Evolutionary conservation across 2,797 vertebrate genomes (phyloP), one percentile per base, ranked within the genome.

Genomic region (Eupleurogrammus muticus): DNA sequence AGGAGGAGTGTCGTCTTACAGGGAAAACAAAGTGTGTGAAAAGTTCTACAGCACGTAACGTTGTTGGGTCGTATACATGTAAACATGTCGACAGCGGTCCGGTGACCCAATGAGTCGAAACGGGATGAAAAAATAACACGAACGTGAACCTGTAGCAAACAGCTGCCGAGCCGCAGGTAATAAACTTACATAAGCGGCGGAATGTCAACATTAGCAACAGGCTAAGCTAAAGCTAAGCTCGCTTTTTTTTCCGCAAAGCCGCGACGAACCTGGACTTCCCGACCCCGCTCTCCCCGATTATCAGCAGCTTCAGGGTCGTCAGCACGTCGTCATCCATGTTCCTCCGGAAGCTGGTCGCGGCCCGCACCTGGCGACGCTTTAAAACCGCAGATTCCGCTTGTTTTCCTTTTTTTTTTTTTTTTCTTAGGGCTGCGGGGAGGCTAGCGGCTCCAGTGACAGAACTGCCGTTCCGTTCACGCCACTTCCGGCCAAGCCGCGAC

Each of bases 271-370:
- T 99, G 79, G 97, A 99, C 83, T 99, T 99, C 75, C 98, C 98
- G 55, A 99, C 98, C 47, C 97, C 97, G 38, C 98, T 99, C 86
- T 99, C 98, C 16, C 97, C 97, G 62, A 99, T 99, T 65, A 99
- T 98, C 78, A 99, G 91, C 78, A 98, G 95, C 82, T 99, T 99
- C 52, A 99, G 88, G 3, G 98, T 99, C 40, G 98, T 98, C 83
- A 99, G 69, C 59, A 99, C 95, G 91, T 98, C 97, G 68, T 99
- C 97, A 59, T 99, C 97, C 97, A 99, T 99, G 60, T 91, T 92
- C 56, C 16, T 46, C 1, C 8, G 1, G 10, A 24, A 50, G 61
- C 1, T 32, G 9, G 23, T 17, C n/a, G 73, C 53, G 32, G 69
- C 50, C 24, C 44, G 5, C 4, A 46, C 58, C 42, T 23, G 32